Conservation (phyloP, 2,888 invertebrate species). For the Phasia obesa region DNA sequence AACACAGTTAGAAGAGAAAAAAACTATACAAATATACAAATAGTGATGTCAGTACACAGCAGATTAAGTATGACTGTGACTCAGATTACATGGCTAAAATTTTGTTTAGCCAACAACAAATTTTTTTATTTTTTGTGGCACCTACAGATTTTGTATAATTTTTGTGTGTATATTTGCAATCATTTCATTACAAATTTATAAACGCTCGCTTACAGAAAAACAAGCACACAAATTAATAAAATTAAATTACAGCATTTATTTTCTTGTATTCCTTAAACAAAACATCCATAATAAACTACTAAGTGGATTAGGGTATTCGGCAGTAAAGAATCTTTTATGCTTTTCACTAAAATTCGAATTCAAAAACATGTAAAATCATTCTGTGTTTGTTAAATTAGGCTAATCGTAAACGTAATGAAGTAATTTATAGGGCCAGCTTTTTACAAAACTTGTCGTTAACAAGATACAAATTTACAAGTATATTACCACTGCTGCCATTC, state of each 20-base stretch:
- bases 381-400: no score
- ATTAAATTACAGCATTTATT: slow-evolving; percentile 67
- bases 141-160: slow-evolving; percentile 18
- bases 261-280: no score
- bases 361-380: no score
- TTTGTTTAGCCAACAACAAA: slow-evolving; percentile 39
- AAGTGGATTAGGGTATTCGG: no score
- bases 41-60: neutral
- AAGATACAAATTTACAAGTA: no score
- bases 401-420: no score
- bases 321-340: slow-evolving; percentile 22
- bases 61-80: slow-evolving; percentile 49
- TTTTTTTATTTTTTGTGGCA: slow-evolving; percentile 32
- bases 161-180: slow-evolving; percentile 60
- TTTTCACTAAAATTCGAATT: no score
- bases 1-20: neutral
- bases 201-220: slow-evolving; percentile 57
- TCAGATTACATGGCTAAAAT: slow-evolving; percentile 64
- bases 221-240: slow-evolving; percentile 68
- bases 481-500: no score
- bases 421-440: no score
- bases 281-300: no score
- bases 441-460: no score
- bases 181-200: slow-evolving; percentile 62
- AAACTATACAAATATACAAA: neutral